phyloP scores from a whole-genome alignment of 2,797 vertebrate genomes.

The Hafferia zeledoni region DNA sequence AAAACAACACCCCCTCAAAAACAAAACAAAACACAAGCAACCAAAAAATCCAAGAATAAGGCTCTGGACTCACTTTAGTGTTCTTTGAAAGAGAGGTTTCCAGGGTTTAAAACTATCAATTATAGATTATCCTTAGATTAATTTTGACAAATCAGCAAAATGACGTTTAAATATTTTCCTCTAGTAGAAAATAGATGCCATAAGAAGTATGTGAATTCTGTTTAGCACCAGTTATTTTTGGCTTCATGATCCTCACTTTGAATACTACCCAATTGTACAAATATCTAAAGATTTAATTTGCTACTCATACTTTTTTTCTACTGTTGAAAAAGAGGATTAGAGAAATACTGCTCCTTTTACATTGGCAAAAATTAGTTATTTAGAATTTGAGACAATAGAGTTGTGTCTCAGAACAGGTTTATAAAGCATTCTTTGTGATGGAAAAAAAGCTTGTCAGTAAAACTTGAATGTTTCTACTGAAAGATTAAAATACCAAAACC shows the following conservation, averaged over 20 bases:
- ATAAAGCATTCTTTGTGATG: rapidly evolving
- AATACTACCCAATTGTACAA: not conserved
- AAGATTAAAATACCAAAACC: not conserved
- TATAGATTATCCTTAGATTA: not conserved
- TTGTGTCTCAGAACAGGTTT: not conserved
- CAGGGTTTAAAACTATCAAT: rapidly evolving
- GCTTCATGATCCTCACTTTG: not conserved
- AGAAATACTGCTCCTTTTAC: not conserved
- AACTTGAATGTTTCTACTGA: not conserved
- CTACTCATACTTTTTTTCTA: not conserved
- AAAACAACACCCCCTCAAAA: not conserved
- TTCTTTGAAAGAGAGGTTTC: not conserved
- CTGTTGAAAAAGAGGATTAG: not conserved
- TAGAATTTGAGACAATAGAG: not conserved
- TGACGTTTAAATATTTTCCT: not conserved
- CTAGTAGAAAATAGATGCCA: not conserved
- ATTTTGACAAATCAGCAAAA: not conserved
- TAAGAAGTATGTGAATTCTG: not conserved
- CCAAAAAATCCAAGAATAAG: not conserved
- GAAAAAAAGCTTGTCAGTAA: not conserved
- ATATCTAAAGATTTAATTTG: not conserved
- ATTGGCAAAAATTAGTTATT: not conserved
- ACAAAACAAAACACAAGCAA: rapidly evolving
- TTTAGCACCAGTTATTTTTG: not conserved
- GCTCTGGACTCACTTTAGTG: not conserved